Conservation (phyloP, 2,113 vertebrate genomes). For the Rhinoptilus africanus region DNA sequence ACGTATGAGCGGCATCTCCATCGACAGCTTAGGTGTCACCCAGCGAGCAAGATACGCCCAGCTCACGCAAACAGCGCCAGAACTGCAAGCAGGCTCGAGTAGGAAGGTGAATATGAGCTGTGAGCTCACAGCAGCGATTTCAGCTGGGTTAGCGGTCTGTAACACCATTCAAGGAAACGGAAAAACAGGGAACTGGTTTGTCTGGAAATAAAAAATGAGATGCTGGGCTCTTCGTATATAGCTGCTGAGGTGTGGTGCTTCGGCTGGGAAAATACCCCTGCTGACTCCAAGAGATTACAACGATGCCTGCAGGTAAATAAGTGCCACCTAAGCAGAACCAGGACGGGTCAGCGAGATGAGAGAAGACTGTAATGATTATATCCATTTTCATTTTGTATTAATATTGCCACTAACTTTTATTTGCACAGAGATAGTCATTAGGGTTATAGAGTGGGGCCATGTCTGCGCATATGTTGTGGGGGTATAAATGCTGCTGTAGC, state of each 20-base stretch:
- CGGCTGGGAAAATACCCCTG: not conserved
- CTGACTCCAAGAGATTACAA: not conserved
- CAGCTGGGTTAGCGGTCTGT: fast-evolving
- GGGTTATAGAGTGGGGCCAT: not conserved
- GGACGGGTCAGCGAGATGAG: not conserved
- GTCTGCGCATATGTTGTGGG: not conserved
- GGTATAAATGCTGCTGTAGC: not conserved
- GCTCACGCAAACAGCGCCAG: fast-evolving
- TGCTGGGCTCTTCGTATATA: not conserved
- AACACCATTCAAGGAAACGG: not conserved
- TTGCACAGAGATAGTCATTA: not conserved
- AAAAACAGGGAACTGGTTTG: not conserved
- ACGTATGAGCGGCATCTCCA: not conserved
- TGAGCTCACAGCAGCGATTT: not conserved
- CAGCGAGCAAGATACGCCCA: fast-evolving
- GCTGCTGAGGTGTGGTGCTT: not conserved
- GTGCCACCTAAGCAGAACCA: not conserved
- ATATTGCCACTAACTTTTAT: not conserved
- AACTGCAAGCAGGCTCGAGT: not conserved
- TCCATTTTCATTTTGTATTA: not conserved
- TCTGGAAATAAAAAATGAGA: not conserved
- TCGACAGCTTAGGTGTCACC: not conserved
- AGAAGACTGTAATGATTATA: not conserved
- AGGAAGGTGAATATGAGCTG: not conserved
- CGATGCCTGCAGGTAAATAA: not conserved